Evolutionary conservation across 2,797 vertebrate genomes (phyloP).

Genomic region (Crypturellus tataupa): DNA sequence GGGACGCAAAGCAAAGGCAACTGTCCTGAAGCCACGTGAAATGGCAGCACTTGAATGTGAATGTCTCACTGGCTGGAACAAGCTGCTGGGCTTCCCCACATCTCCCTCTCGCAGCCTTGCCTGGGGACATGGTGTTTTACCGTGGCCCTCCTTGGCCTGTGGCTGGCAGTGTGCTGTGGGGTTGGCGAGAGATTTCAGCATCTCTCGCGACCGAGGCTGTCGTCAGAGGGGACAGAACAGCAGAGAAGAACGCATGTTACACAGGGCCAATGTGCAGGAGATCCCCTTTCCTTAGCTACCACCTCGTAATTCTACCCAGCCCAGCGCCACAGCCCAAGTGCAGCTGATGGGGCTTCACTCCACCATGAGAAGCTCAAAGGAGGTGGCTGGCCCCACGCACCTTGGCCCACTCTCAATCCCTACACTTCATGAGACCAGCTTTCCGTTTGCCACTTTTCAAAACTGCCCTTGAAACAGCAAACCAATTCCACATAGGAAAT

Average conservation of each 20-base stretch:
- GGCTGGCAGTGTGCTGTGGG: too few relatives aligned
- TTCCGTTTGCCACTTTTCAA: slow-evolving; percentile 33
- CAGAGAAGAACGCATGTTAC: too few relatives aligned
- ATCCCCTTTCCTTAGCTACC: not conserved
- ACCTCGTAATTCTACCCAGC: too few relatives aligned
- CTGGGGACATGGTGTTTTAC: not conserved
- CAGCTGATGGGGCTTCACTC: not conserved
- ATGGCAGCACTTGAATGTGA: too few relatives aligned
- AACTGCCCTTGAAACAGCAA: slow-evolving; percentile 15
- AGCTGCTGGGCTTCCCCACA: too few relatives aligned
- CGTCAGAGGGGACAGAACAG: not conserved
- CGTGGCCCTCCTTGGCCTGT: not conserved
- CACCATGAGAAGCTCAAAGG: not conserved
- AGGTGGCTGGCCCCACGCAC: not conserved
- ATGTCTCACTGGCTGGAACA: not conserved
- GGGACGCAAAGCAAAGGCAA: not conserved
- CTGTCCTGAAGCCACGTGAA: not conserved
- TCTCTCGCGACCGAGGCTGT: not conserved
- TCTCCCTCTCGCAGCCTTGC: too few relatives aligned
- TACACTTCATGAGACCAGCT: not conserved
- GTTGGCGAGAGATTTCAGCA: too few relatives aligned
- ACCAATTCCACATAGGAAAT: not conserved
- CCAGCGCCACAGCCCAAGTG: not conserved
- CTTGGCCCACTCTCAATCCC: not conserved
- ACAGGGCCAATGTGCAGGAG: not conserved